Percentiles rank a stretch among this genome's conserved stretches.
Evolutionary conservation across 2,888 invertebrate species (phyloP).

Genomic region (Tolmerus cingulatus): DNA sequence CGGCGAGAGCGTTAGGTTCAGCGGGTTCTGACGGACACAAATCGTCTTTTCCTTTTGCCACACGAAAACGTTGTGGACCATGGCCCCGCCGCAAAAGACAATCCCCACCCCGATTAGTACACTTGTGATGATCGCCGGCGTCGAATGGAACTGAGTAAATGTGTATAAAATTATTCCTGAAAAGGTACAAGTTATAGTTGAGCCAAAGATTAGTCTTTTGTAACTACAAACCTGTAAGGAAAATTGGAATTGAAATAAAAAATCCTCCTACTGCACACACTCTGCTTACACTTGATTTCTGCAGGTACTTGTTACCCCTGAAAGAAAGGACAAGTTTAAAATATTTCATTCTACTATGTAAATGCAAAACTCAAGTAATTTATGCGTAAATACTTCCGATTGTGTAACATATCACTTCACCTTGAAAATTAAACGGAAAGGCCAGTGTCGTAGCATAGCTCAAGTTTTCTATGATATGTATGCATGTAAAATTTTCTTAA

Average conservation of each 20-base stretch:
- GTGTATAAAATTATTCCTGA: constrained; percentile 90
- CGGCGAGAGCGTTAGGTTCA: constrained; percentile 59
- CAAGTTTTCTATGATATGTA: neutral
- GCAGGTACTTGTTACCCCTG: constrained; percentile 91
- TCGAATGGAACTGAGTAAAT: constrained; percentile 90
- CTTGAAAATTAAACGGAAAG: neutral
- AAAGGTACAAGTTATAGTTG: neutral
- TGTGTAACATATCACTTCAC: neutral
- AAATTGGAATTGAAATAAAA: constrained; percentile 93
- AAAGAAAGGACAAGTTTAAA: constrained; percentile 48
- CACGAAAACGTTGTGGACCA: constrained; percentile 93
- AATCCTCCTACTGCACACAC: constrained; percentile 93
- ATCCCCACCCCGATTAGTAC: constrained; percentile 91
- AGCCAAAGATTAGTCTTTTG: neutral
- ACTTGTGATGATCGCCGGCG: constrained; percentile 89
- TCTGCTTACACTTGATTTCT: constrained; percentile 88
- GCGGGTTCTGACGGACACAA: constrained; percentile 68
- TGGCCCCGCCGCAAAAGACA: constrained; percentile 89
- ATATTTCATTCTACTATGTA: neutral
- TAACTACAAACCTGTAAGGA: constrained; percentile 78
- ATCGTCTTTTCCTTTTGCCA: constrained; percentile 93
- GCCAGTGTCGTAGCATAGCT: neutral
- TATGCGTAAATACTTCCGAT: neutral
- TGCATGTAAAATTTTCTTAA: neutral
- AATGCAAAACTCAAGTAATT: neutral